Evolutionary conservation across 2,888 invertebrate species (phyloP), one percentile per base, ranked within the genome.

Genomic region (Dilophus febrilis): DNA sequence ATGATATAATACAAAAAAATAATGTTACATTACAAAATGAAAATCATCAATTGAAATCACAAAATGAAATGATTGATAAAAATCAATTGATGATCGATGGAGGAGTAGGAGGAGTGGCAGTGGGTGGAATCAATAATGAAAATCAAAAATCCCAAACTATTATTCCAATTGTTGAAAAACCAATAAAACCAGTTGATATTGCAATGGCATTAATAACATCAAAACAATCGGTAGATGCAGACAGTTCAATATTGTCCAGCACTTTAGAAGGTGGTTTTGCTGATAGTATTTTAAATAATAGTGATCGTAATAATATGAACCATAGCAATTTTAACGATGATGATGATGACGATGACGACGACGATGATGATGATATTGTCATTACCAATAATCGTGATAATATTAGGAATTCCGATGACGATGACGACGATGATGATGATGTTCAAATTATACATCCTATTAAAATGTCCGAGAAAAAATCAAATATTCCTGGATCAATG

Each of bases 181-280:
- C 65, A 42, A 57, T 72, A 12, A 71, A 71, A 48, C 71, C 73
- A 2, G 70, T 71, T 30, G 72, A 73, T 49, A 64, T 72, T 55
- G 71, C 63, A 2, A 66, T 72, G 66, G 70, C 71, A 45, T 56
- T 73, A 41, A 65, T 73, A 54, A 68, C 65, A 52, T 40, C 40
- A 19, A 40, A 40, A 22, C 64, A 66, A 38, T 66, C 65, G 46
- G 64, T 65, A 46, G 65, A 64, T 54, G 47, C 42, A 27, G 40
- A 29, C 3, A 27, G 28, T 35, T 35, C 40, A 29, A 10, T 35
- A 28, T 29, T 40, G 11, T 35, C 40, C 2, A 40, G 35, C 11
- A 40, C 40, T 14, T 28, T 40, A 14, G 40, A 35, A 10, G 40
- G 35, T 14, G 40, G 32, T 17, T 17, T 19, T 22, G 30, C 6